A percentile compares a stretch with the other conserved stretches of the same genome.
Conservation (phyloP, 2,113 vertebrate genomes). For the Crocuta crocuta region DNA sequence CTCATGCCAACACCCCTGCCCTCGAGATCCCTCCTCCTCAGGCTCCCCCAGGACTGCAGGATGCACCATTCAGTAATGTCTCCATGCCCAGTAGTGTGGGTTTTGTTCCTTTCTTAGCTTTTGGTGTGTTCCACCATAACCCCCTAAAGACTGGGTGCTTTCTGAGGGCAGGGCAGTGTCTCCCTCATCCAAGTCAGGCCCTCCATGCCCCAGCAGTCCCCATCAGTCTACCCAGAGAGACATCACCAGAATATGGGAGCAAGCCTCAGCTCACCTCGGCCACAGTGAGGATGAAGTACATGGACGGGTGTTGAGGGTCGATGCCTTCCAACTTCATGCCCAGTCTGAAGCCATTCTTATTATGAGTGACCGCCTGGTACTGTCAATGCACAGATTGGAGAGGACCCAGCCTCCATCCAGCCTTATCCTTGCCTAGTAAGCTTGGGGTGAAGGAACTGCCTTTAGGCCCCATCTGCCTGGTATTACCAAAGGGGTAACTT, state of each 20-base stretch:
- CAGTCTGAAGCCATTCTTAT: slow-evolving; percentile 94
- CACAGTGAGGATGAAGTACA: slow-evolving; percentile 99
- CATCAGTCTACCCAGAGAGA: neutral
- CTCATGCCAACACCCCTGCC: neutral
- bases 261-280: slow-evolving; percentile 91
- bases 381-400: slow-evolving; percentile 75
- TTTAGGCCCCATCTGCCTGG: slow-evolving; percentile 57
- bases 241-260: no score
- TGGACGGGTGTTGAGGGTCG: slow-evolving; percentile 97
- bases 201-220: neutral
- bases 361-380: slow-evolving; percentile 84
- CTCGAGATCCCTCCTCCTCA: neutral
- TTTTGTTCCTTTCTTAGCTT: neutral
- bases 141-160: neutral
- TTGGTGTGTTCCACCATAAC: neutral
- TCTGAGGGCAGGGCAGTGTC: neutral
- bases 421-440: slow-evolving; percentile 61
- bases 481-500: neutral
- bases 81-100: neutral
- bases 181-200: neutral
- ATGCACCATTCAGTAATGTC: neutral
- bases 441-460: slow-evolving; percentile 69
- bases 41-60: no score
- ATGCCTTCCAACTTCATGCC: slow-evolving; percentile 99
- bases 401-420: slow-evolving; percentile 67